A percentile compares a stretch with the other conserved stretches of the same genome.
Evolutionary conservation across 2,888 invertebrate genomes (phyloP).

Genomic region (Agriotes lineatus): DNA sequence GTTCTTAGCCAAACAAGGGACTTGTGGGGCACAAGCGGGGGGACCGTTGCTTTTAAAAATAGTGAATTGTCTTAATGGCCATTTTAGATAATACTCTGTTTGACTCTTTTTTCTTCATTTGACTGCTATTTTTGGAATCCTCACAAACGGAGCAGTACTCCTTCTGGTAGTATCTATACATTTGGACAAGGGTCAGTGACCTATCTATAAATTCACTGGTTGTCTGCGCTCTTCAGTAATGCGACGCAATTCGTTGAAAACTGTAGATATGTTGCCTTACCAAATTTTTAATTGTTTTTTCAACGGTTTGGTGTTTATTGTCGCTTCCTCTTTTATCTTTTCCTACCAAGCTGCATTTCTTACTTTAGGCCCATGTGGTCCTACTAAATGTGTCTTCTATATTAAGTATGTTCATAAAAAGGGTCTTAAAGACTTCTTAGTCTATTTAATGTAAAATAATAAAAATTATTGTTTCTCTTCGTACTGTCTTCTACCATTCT

Average conservation of each 20-base stretch:
- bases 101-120: not conserved
- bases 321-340: conserved; percentile 14
- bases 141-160: not conserved
- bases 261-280: too few relatives aligned
- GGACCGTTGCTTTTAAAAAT: too few relatives aligned
- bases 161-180: conserved; percentile 8
- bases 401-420: conserved; percentile 19
- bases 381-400: conserved; percentile 9
- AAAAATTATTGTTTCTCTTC: conserved; percentile 1
- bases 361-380: conserved; percentile 4
- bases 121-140: conserved; percentile 1
- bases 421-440: conserved; percentile 2
- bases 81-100: not conserved
- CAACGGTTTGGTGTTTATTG: not conserved
- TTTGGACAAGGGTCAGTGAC: not conserved
- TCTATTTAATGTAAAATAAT: conserved; percentile 5
- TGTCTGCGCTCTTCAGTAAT: conserved; percentile 13
- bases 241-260: conserved; percentile 9
- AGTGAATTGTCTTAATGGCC: too few relatives aligned
- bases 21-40: too few relatives aligned
- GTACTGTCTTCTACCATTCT: conserved; percentile 3
- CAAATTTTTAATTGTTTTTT: too few relatives aligned
- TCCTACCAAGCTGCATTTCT: conserved; percentile 18
- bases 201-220: conserved; percentile 5
- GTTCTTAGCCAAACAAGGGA: too few relatives aligned